phyloP scores from a whole-genome alignment of 2,797 vertebrate genomes.

The Potorous gilbertii region DNA sequence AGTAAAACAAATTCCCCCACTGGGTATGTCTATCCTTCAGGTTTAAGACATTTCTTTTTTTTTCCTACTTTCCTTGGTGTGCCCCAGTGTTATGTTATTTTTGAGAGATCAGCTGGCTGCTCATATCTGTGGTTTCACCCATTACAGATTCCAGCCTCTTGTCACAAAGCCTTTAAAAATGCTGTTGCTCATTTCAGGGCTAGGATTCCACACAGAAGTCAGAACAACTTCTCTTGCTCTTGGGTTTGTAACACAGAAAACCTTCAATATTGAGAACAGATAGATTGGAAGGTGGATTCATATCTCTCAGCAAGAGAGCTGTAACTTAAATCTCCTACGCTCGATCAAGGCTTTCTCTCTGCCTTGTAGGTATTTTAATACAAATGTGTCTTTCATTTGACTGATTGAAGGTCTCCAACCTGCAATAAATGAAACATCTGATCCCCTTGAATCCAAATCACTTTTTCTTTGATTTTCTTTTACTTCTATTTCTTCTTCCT shows the following conservation, averaged over 20 bases:
- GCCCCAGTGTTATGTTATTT: neutral
- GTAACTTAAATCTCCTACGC: slow-evolving; percentile 85
- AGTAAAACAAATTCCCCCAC: neutral
- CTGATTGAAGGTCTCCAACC: slow-evolving; percentile 91
- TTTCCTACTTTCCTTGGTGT: neutral
- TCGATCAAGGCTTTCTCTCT: slow-evolving; percentile 85
- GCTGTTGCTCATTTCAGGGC: slow-evolving; percentile 76
- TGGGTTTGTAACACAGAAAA: slow-evolving; percentile 81
- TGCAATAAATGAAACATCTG: slow-evolving; percentile 97
- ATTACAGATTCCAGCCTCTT: neutral
- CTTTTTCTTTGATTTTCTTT: slow-evolving; percentile 95
- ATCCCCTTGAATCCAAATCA: slow-evolving; percentile 95
- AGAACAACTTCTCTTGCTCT: slow-evolving; percentile 83
- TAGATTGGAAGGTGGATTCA: slow-evolving; percentile 84
- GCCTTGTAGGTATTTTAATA: slow-evolving; percentile 89
- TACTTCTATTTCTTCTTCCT: slow-evolving; percentile 90
- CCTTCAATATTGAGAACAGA: slow-evolving; percentile 87
- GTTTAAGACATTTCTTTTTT: neutral
- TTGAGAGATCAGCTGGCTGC: slow-evolving; percentile 23
- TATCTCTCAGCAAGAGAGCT: slow-evolving; percentile 87
- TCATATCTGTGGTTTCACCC: neutral
- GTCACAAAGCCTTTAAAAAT: slow-evolving; percentile 46
- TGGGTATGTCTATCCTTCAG: neutral
- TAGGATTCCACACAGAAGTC: slow-evolving; percentile 79
- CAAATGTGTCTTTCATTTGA: slow-evolving; percentile 95